Evolutionary conservation across 2,888 invertebrate genomes (phyloP), one percentile per base, ranked within the genome.

Genomic region (Didymodactylos carnosus): DNA sequence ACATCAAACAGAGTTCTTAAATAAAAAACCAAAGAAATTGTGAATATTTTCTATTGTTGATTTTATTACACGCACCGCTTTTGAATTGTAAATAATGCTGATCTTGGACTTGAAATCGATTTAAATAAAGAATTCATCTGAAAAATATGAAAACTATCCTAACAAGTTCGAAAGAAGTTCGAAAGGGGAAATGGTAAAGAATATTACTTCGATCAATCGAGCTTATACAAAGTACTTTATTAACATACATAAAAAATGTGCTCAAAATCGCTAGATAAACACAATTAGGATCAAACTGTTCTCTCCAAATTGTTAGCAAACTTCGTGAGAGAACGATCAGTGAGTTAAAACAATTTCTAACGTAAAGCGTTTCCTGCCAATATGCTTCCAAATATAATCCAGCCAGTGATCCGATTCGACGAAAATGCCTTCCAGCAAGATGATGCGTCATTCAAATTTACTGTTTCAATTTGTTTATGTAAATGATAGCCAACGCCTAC

Each of bases 361-460:
- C n/a, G n/a, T n/a, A n/a, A 35, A 35, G 1, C 6, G 23, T 62
- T 62, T 62, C 71, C 71, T 16, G 41, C 71, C 51, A 74, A 39
- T 16, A 74, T 40, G 39, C 74, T 71, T 46, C 53, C 71, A 23
- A 69, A 43, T 19, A 74, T 53, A 6, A 74, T 25, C 4, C 53
- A 51, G 11, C 74, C 74, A 25, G 71, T 71, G 14, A 39, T 69
- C n/a, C 71, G 71, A 46, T 74, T 74, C 27, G 74, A 71, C 19
- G 51, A 29, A 46, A 74, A 74, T 27, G 71, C 41, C 29, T 69
- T 74, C 27, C 71, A 40, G 43, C 74, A 74, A 0, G 74, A 74
- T 41, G 53, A 40, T 8, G 62, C 43, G 19, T 51, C 53, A 46
- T 71, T 74, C 8, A 71, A 51, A 53, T 74, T 71, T 11, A 74